Conservation (phyloP, 2,797 vertebrate species). For the Simalia tracyae region DNA sequence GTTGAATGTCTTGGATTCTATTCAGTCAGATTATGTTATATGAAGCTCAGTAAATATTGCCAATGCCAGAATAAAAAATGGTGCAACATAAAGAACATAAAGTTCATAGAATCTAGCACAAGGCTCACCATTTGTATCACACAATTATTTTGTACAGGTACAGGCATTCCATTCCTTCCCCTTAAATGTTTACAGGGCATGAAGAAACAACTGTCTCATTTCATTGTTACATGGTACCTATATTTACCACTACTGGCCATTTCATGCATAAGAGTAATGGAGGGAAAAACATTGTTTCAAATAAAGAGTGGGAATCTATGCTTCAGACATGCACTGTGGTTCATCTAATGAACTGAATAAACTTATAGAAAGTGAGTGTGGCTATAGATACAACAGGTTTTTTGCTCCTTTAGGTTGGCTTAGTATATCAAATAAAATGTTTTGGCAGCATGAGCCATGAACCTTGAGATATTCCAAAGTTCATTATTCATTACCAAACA, state of each 20-base stretch:
- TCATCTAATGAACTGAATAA: neutral
- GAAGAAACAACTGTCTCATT: constrained; percentile 35
- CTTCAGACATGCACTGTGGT: neutral
- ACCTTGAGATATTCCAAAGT: neutral
- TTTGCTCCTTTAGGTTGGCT: neutral
- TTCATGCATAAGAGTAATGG: neutral
- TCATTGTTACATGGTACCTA: neutral
- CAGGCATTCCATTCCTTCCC: constrained; percentile 10
- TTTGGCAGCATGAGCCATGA: neutral
- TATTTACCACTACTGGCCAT: neutral
- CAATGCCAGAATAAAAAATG: neutral
- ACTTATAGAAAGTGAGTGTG: neutral
- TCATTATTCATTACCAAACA: neutral
- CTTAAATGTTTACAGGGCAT: constrained; percentile 28
- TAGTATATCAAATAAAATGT: neutral
- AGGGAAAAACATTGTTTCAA: neutral
- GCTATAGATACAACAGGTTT: neutral
- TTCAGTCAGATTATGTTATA: neutral
- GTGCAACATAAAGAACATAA: constrained; percentile 8
- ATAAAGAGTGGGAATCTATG: neutral
- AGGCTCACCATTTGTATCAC: constrained; percentile 9
- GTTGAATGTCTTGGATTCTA: neutral
- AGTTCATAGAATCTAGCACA: constrained; percentile 1
- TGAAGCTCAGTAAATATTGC: constrained; percentile 16
- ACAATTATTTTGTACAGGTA: constrained; percentile 1